phyloP scores from a whole-genome alignment of 1,140 invertebrate genomes.

The Agrypnia vestita region DNA sequence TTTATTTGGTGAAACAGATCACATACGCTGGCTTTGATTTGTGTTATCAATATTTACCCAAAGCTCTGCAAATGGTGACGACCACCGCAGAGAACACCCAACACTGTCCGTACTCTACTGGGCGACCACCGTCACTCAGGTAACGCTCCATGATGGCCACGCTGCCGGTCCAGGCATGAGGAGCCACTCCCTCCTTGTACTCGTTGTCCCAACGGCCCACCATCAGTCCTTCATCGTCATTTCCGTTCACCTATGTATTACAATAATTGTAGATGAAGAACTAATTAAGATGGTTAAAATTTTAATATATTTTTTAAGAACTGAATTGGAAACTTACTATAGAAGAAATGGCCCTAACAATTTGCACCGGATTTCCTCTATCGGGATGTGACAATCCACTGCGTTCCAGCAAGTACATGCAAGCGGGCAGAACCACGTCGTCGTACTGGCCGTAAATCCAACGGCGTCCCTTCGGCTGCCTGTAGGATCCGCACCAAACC shows the following conservation, averaged over 20 bases:
- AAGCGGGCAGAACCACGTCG: constrained; percentile 78
- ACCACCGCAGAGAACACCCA: constrained; percentile 86
- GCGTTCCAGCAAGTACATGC: constrained; percentile 77
- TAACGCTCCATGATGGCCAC: constrained; percentile 81
- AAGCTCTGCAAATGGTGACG: constrained; percentile 78
- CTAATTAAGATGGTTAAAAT: background rate
- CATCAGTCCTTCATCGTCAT: constrained; percentile 80
- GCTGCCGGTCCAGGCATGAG: constrained; percentile 81
- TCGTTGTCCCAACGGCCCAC: constrained; percentile 83
- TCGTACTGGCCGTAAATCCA: constrained; percentile 87
- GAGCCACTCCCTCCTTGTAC: constrained; percentile 80
- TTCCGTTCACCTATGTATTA: constrained; percentile 72
- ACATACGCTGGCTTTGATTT: constrained; percentile 9
- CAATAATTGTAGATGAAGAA: constrained; percentile 53
- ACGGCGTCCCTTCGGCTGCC: constrained; percentile 77
- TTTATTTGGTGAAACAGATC: background rate
- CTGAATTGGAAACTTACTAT: constrained; percentile 72
- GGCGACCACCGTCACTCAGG: constrained; percentile 74
- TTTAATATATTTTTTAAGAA: no score
- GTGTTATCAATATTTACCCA: constrained; percentile 65
- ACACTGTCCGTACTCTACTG: constrained; percentile 88
- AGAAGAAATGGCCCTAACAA: constrained; percentile 80
- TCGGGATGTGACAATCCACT: constrained; percentile 76
- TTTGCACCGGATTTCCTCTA: constrained; percentile 79
- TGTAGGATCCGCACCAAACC: constrained; percentile 82